Evolutionary conservation across 2,888 invertebrate genomes (phyloP), one percentile per base, ranked within the genome.

Genomic region (Listrodromus nycthemerus): DNA sequence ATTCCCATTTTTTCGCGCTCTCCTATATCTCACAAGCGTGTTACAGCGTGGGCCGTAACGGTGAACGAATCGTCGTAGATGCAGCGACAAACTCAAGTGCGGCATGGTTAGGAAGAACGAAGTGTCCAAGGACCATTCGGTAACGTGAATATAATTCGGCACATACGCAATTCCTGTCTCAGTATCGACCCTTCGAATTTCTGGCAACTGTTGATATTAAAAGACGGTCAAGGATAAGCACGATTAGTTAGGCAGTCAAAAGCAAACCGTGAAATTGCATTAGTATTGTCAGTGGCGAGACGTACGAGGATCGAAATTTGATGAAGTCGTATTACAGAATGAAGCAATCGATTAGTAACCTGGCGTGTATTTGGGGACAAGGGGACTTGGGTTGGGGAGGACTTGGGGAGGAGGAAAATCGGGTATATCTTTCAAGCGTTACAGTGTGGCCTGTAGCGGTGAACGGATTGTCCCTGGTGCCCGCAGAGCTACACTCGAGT

Each of bases 391-490:
- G 10, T 7, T 4, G 21, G 21, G 3, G n/a, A n/a, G n/a, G n/a
- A n/a, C n/a, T 7, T 1, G 10, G 13, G 55, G 24, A 2, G 13
- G 24, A 21, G 10, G 71, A 58, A 71, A 71, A 58, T 71, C 37
- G 24, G 41, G n/a, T 55, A 4, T 8, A 41, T 55, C 21, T 24
- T 24, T 61, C n/a, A 24, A 27, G 1, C 27, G 27, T 61, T 13
- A 7, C 27, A n/a, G 41, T 45, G 73, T 5, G 61, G 16, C 4
- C 16, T 41, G 73, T 27, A 45, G 30, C 52, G 45, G 73, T n/a
- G 45, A 45, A 45, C 41, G 73, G 58, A 61, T 73, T 73, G 58
- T 73, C 61, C 61, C 73, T 27, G 30, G 58, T 58, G 71, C 41
- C 71, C 71, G 71, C 58, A 71, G 33, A 21, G 33, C 21, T n/a